These are phyloP conservation scores for Morinoia aosen DNA, from an alignment of 2,888 invertebrate genomes.

Conservation along the genomic window DNA sequence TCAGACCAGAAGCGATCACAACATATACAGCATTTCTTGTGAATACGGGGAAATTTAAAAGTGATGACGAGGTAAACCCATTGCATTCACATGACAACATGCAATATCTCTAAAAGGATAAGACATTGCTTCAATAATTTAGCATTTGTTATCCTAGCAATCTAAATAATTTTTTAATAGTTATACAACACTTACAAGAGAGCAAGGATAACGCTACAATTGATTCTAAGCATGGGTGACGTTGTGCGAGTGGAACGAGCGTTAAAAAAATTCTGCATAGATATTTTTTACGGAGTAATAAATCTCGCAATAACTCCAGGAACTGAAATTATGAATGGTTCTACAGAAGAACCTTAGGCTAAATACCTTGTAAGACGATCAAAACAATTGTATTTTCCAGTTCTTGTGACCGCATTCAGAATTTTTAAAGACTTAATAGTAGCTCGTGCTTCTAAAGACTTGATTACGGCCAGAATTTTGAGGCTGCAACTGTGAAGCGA, in stretches of 20 bases:
- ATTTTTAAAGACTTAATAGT: neutral
- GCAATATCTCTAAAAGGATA: too few relatives aligned
- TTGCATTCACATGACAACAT: too few relatives aligned
- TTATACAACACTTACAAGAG: too few relatives aligned
- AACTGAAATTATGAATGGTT: neutral
- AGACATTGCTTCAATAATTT: too few relatives aligned
- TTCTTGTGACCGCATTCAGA: neutral
- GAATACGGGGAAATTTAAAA: too few relatives aligned
- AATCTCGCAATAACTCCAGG: neutral
- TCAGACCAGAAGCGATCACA: too few relatives aligned
- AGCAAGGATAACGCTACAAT: too few relatives aligned
- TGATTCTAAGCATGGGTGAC: neutral
- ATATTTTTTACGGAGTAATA: neutral
- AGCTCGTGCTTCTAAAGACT: neutral
- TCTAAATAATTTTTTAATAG: too few relatives aligned
- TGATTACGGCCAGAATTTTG: neutral
- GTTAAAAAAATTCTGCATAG: neutral
- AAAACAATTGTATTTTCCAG: neutral
- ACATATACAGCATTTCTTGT: too few relatives aligned
- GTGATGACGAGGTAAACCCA: too few relatives aligned
- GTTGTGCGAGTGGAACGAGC: neutral
- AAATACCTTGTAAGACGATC: neutral
- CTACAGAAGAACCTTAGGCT: neutral
- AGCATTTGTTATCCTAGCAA: too few relatives aligned
- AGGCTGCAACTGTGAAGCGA: constrained; percentile 6